Percentiles rank a stretch among this genome's conserved stretches.
phyloP scores from a whole-genome alignment of 2,888 invertebrate genomes.

The Cephus spinipes region DNA sequence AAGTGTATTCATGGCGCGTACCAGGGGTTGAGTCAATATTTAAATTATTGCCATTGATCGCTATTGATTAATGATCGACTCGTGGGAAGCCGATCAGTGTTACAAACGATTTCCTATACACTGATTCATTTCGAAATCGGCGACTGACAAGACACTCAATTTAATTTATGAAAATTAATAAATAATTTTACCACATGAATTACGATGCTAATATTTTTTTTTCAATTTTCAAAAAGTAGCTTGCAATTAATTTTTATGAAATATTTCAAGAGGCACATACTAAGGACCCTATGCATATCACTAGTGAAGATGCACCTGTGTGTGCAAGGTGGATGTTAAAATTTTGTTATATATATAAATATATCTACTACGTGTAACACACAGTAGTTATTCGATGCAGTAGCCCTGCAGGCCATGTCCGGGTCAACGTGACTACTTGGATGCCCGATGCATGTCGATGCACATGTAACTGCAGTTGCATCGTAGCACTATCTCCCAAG shows the following conservation, averaged over 20 bases:
- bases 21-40: constrained; percentile 55
- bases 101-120: neutral
- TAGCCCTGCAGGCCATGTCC: constrained; percentile 36
- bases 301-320: neutral
- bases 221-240: neutral
- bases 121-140: neutral
- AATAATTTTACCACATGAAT: neutral
- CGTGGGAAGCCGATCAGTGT: neutral
- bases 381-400: neutral
- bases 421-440: constrained; percentile 33
- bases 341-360: neutral
- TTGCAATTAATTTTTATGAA: neutral
- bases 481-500: constrained; percentile 22
- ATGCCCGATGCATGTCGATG: constrained; percentile 43
- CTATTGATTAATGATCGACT: constrained; percentile 44
- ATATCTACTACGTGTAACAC: neutral
- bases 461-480: constrained; percentile 35
- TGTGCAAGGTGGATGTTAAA: neutral
- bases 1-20: constrained; percentile 45
- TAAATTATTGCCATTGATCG: constrained; percentile 54
- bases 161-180: neutral
- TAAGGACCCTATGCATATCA: neutral
- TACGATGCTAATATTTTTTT: neutral
- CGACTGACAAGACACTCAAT: neutral
- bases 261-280: neutral